Evolutionary conservation across 2,888 invertebrate genomes (phyloP).

Genomic region (Clanis bilineata): DNA sequence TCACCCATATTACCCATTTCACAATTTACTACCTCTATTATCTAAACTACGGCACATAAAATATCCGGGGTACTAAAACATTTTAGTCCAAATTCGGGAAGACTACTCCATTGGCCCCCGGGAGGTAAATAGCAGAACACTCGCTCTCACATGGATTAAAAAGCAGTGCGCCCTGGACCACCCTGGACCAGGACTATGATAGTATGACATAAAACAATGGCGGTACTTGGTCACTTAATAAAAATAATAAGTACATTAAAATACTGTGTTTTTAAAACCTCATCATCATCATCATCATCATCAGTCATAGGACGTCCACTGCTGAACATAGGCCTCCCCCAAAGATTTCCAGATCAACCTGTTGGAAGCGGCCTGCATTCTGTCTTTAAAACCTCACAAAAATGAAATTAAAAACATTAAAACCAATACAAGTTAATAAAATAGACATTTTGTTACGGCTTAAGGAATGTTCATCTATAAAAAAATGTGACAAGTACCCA

Average conservation of each 20-base stretch:
- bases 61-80: constrained; percentile 15
- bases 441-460: no score
- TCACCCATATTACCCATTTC: no score
- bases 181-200: neutral
- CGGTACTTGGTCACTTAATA: neutral
- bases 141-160: neutral
- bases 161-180: neutral
- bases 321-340: no score
- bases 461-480: no score
- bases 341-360: no score
- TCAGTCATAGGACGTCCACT: no score
- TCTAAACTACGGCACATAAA: neutral
- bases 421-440: no score
- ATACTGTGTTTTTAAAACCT: no score
- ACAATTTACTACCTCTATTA: neutral
- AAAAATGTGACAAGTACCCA: neutral
- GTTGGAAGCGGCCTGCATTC: no score
- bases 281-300: no score
- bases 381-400: no score
- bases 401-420: no score
- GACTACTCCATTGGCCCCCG: constrained; percentile 64
- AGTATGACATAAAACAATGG: neutral
- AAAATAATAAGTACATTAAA: neutral
- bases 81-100: constrained; percentile 46
- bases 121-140: constrained; percentile 35